Conservation (phyloP, 2,888 invertebrate species). For the Leucozona laternaria region DNA sequence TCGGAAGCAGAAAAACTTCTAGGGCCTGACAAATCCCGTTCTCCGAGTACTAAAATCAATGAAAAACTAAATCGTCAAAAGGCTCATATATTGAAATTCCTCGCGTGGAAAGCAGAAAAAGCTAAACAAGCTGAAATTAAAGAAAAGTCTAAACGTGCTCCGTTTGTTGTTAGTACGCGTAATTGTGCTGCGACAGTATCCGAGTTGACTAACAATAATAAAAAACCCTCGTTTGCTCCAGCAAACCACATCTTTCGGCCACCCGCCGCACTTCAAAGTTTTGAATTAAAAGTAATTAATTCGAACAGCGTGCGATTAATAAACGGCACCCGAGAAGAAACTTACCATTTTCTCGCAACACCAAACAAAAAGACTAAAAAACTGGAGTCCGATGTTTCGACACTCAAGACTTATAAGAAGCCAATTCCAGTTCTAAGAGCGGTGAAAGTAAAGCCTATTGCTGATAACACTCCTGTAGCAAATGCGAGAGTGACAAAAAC, state of each 20-base stretch:
- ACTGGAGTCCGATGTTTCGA: conserved; percentile 47
- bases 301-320: conserved; percentile 30
- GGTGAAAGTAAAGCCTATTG: not conserved
- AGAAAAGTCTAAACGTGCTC: conserved; percentile 49
- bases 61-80: conserved; percentile 69
- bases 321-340: not conserved
- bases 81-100: conserved; percentile 71
- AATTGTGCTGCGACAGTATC: not conserved
- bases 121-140: conserved; percentile 48
- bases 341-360: conserved; percentile 37
- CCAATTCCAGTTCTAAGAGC: not conserved
- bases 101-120: conserved; percentile 76
- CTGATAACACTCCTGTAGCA: not conserved
- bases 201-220: not conserved
- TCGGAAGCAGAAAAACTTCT: not conserved
- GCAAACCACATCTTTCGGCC: conserved; percentile 69
- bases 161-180: conserved; percentile 74
- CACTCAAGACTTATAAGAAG: conserved; percentile 27
- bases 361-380: conserved; percentile 51
- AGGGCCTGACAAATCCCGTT: not conserved
- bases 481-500: not conserved
- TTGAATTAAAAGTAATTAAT: conserved; percentile 16
- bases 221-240: conserved; percentile 71
- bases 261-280: conserved; percentile 68
- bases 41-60: not conserved